A percentile compares a stretch with the other conserved stretches of the same genome.
Evolutionary conservation across 2,888 invertebrate genomes (phyloP).

Genomic region (Athetis lepigone): DNA sequence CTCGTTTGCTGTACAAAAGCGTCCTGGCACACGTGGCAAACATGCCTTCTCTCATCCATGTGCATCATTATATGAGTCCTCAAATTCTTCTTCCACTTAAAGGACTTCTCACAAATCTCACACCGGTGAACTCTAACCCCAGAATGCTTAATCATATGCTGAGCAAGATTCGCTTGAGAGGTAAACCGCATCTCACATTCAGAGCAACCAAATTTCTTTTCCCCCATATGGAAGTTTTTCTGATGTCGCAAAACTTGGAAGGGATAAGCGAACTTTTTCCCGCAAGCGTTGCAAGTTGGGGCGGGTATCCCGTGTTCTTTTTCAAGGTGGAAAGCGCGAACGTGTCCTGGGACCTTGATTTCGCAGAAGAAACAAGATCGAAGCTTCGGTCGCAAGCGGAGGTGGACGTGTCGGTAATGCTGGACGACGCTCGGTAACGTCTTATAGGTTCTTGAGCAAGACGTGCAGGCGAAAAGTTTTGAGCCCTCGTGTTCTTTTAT

Average conservation of each 20-base stretch:
- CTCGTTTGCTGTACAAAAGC: constrained; percentile 74
- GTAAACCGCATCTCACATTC: constrained; percentile 65
- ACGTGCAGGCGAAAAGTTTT: constrained; percentile 58
- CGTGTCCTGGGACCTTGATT: constrained; percentile 57
- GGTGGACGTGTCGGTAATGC: constrained; percentile 68
- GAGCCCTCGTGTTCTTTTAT: constrained; percentile 51
- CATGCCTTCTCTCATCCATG: constrained; percentile 66
- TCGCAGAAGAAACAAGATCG: constrained; percentile 63
- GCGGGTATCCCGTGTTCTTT: constrained; percentile 70
- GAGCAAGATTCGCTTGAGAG: constrained; percentile 50
- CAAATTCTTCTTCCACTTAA: constrained; percentile 54
- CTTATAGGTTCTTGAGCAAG: constrained; percentile 61
- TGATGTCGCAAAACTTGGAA: constrained; percentile 70
- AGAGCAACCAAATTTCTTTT: constrained; percentile 64
- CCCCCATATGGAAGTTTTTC: constrained; percentile 73
- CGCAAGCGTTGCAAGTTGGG: constrained; percentile 73
- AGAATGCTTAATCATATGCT: constrained; percentile 55
- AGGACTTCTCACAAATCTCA: constrained; percentile 71
- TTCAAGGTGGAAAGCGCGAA: constrained; percentile 69
- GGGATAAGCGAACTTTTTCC: constrained; percentile 73
- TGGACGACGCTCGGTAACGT: constrained; percentile 60
- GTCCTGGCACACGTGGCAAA: constrained; percentile 70
- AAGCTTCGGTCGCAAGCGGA: constrained; percentile 64
- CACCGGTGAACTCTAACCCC: constrained; percentile 58
- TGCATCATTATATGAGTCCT: constrained; percentile 70